phyloP scores from a whole-genome alignment of 2,888 invertebrate species.

The Amphiduros pacificus region DNA sequence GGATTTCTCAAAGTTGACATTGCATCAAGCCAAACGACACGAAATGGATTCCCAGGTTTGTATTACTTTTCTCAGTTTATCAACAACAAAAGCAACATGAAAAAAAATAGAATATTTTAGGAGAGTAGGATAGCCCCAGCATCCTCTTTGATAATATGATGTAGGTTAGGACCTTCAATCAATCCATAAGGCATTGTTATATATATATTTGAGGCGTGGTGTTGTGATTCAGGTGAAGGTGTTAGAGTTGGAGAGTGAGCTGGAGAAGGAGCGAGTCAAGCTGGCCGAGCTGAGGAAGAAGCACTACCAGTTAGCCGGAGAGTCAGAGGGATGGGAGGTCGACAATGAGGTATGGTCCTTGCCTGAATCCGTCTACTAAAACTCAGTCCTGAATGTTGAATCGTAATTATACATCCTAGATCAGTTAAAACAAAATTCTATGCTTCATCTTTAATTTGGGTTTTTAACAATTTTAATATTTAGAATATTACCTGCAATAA shows the following conservation, averaged over 20 bases:
- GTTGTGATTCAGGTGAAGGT: conserved; percentile 66
- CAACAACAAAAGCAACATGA: no score
- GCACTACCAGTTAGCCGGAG: conserved; percentile 80
- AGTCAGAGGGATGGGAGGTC: conserved; percentile 50
- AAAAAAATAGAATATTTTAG: not conserved
- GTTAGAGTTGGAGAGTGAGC: conserved; percentile 85
- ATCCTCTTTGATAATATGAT: no score
- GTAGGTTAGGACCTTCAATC: no score
- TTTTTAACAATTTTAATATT: no score
- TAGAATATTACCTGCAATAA: no score
- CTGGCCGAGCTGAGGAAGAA: conserved; percentile 85
- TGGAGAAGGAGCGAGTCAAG: conserved; percentile 84
- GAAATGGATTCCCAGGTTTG: conserved; percentile 91
- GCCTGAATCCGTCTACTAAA: no score
- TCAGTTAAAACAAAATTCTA: no score
- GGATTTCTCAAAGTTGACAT: conserved; percentile 83
- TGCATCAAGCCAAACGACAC: conserved; percentile 91
- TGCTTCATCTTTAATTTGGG: no score
- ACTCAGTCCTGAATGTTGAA: no score
- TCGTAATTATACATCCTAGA: no score
- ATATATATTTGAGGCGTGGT: not conserved
- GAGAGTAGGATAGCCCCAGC: not conserved
- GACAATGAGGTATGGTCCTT: no score
- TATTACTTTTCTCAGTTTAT: not conserved
- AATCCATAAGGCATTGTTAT: no score